A percentile compares a stretch with the other conserved stretches of the same genome.
Conservation (phyloP, 1,140 invertebrate genomes). For the Caenorhabditis briggsae region DNA sequence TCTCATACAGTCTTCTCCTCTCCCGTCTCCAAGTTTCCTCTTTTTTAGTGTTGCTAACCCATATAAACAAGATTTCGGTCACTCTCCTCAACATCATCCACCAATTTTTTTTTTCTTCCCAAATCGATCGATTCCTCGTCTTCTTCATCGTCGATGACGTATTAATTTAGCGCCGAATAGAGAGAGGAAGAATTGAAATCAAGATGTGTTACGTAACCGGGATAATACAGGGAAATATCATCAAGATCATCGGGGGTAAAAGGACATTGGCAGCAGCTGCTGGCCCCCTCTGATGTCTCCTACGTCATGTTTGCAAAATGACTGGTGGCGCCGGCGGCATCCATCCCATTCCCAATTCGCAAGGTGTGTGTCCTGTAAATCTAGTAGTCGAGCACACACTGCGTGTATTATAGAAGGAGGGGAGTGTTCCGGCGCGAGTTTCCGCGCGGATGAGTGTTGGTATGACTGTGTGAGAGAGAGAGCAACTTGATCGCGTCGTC, state of each 20-base stretch:
- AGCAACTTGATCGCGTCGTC: conserved; percentile 27
- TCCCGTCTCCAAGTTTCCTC: too few relatives aligned
- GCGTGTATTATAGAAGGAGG: conserved; percentile 10
- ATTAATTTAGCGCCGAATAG: conserved; percentile 12
- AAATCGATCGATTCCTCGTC: not conserved
- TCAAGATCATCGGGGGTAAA: conserved; percentile 27
- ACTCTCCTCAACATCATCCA: not conserved
- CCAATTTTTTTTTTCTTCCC: not conserved
- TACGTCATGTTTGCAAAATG: conserved; percentile 23
- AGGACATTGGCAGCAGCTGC: conserved; percentile 1
- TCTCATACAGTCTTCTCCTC: not conserved
- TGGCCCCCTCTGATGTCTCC: not conserved
- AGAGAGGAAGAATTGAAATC: not conserved
- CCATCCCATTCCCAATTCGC: too few relatives aligned
- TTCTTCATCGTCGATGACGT: not conserved
- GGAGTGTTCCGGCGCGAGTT: conserved; percentile 42
- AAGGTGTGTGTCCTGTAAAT: conserved; percentile 46
- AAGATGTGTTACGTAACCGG: not conserved
- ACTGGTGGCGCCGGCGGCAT: not conserved
- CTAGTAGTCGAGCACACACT: conserved; percentile 52
- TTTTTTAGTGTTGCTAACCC: conserved; percentile 3
- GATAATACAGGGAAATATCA: not conserved
- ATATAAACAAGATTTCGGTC: conserved; percentile 33
- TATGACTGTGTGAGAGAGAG: not conserved
- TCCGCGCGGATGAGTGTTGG: not conserved